phyloP scores from a whole-genome alignment of 2,797 vertebrate species.

The Acanthurus leucopareius region DNA sequence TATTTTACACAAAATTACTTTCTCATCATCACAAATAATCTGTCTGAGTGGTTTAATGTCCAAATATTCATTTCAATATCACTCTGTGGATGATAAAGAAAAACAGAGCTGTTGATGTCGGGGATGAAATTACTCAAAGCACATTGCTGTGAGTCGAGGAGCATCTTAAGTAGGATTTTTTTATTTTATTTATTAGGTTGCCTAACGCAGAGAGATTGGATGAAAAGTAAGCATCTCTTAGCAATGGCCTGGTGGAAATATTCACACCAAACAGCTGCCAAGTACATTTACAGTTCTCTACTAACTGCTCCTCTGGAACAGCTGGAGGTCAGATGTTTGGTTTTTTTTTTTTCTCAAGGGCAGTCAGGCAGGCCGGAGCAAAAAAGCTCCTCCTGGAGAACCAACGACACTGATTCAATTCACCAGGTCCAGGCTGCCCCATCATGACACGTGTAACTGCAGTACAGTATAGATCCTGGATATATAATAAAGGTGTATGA shows the following conservation, averaged over 20 bases:
- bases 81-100: constrained; percentile 18
- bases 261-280: constrained; percentile 18
- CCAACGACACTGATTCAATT: not conserved
- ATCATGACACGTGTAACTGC: not conserved
- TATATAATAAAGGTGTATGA: not conserved
- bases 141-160: constrained; percentile 10
- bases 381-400: constrained; percentile 13
- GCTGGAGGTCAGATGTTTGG: constrained; percentile 47
- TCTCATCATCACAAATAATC: constrained; percentile 46
- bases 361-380: not conserved
- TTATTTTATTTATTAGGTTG: constrained; percentile 48
- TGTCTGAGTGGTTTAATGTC: constrained; percentile 40
- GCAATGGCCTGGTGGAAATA: not conserved
- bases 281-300: constrained; percentile 33
- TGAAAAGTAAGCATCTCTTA: constrained; percentile 25
- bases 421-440: not conserved
- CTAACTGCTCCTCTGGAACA: constrained; percentile 21
- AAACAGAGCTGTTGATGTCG: constrained; percentile 10
- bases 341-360: constrained; percentile 23
- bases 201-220: constrained; percentile 26
- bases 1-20: constrained; percentile 58
- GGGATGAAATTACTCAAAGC: constrained; percentile 23
- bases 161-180: constrained; percentile 31
- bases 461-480: not conserved
- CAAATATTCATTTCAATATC: constrained; percentile 38